These are phyloP conservation scores for Apteryx mantelli DNA, from an alignment of 2,113 vertebrate species.

Conservation along the genomic window DNA sequence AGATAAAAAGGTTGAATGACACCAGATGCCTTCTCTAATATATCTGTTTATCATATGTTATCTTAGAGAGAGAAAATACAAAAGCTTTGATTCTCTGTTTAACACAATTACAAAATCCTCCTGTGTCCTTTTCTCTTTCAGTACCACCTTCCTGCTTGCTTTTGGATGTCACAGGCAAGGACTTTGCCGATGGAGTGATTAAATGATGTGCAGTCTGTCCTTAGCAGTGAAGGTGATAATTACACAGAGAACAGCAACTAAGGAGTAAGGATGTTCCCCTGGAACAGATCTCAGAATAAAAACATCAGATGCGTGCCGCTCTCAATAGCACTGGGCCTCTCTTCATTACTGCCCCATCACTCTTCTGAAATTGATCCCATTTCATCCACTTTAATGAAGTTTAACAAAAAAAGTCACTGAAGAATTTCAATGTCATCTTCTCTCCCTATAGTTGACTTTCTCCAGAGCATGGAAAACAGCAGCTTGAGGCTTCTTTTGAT, in stretches of 20 bases:
- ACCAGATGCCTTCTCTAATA: neutral
- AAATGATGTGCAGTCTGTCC: slow-evolving; percentile 43
- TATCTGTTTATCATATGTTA: neutral
- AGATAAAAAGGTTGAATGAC: neutral
- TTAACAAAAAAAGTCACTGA: slow-evolving; percentile 52
- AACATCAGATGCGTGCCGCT: slow-evolving; percentile 17
- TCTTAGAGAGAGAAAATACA: neutral
- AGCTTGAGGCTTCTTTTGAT: neutral
- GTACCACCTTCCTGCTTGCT: neutral
- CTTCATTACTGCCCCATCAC: slow-evolving; percentile 62
- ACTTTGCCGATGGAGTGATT: slow-evolving; percentile 60
- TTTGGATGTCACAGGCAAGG: slow-evolving; percentile 37
- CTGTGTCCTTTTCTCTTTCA: neutral
- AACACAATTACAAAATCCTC: neutral
- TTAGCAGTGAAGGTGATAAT: slow-evolving; percentile 63
- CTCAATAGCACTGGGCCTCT: neutral
- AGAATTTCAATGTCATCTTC: slow-evolving; percentile 52
- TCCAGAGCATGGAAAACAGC: slow-evolving; percentile 9
- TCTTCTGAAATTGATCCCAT: slow-evolving; percentile 67
- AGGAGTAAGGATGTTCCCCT: slow-evolving; percentile 10
- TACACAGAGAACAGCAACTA: slow-evolving; percentile 3
- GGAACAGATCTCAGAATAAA: slow-evolving; percentile 41
- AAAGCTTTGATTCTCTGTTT: neutral
- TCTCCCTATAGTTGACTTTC: slow-evolving; percentile 6
- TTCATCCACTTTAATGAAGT: slow-evolving; percentile 73